Base-by-base conservation (phyloP, 1,140 invertebrate genomes). In the Hycleus phaleratus region DNA sequence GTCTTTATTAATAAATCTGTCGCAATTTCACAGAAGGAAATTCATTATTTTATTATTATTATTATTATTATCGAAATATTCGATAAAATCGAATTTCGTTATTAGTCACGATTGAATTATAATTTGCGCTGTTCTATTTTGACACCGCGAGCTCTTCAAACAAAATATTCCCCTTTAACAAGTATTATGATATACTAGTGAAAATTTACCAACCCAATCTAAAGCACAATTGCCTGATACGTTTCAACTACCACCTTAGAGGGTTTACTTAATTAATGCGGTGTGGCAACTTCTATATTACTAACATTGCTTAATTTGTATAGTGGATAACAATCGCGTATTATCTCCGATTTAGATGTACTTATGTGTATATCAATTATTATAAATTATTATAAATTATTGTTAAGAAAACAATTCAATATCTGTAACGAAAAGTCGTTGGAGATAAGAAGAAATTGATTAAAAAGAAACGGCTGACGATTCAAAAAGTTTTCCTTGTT, bases 151-250 rank as follows among this genome's bases (percentile, higher is more conserved):
- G 9, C 42, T 53, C 42, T 10, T 53, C 51, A 32, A 53, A 53
- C 51, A 53, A 49, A 53, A 45, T 45, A 45, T 53, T 52, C 50
- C 24, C 50, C 45, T 52, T 52, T 18, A 44, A 52, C 39, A 43
- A 44, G 50, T 43, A 52, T 52, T 52, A 53, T 53, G 51, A 53
- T 53, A 53, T 53, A 53, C 51, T 53, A 32, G 40, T 53, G 42
- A 53, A 53, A 53, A 53, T 53, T 53, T 45, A 53, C 51, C 51
- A 53, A 53, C 51, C 51, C 51, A 53, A 53, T 53, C 51, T 53
- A 53, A 53, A 53, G 51, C 49, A 58, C 57, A 58, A 58, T 58
- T 58, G 57, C 57, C 49, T 58, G 51, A 58, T 58, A 58, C 57
- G 46, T 58, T 58, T 52, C 49, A 58, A 58, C 57, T 52, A 52